Base-by-base conservation (phyloP, 2,888 invertebrate genomes). In the Coleophora deauratella region DNA sequence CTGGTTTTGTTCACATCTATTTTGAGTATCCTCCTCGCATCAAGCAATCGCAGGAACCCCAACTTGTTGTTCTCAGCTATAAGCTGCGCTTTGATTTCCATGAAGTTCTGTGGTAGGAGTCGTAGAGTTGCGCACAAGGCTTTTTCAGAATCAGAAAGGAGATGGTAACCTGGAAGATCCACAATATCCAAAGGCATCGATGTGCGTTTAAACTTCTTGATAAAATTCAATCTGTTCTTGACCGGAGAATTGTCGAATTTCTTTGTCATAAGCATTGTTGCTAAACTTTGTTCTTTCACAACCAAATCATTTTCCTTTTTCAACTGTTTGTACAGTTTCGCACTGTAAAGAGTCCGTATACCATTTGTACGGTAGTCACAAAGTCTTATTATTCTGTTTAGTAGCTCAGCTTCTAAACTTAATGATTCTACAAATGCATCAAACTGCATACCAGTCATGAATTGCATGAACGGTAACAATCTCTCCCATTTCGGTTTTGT, bases 1-100 rank as follows among this genome's bases (percentile, higher is more conserved):
- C 96, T 89, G 0, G 97, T 97, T 72, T 94, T 94, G 72, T 96
- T 96, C 2, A 97, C 97, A 84, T 97, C 97, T 54, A 97, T 97
- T 76, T 96, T 97, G 32, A 97, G 88, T 35, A 96, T 87, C 34
- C 88, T 88, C 39, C 97, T 85, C 0, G 97, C 97, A 64, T 95
- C 94, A 1, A 94, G 90, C 46, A 97, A 78, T 46, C 91, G 88
- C 6, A 97, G 75, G 44, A 88, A 90, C 0, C 93, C 93, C 45
- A 88, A 78, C 68, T 93, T 95, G 46, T 90, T 87, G 70, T 93
- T 93, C 66, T 97, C 96, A 0, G 87, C 68, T 30, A 93, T 88
- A 6, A 97, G 74, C 37, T 91, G 84, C 32, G 89, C 88, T 59
- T 94, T 93, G 57, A 95, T 92, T 43, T 94, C 92, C 47, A 94